Evolutionary conservation across 2,113 vertebrate species (phyloP), one percentile per base, ranked within the genome.

Genomic region (Cyanoderma ruficeps): DNA sequence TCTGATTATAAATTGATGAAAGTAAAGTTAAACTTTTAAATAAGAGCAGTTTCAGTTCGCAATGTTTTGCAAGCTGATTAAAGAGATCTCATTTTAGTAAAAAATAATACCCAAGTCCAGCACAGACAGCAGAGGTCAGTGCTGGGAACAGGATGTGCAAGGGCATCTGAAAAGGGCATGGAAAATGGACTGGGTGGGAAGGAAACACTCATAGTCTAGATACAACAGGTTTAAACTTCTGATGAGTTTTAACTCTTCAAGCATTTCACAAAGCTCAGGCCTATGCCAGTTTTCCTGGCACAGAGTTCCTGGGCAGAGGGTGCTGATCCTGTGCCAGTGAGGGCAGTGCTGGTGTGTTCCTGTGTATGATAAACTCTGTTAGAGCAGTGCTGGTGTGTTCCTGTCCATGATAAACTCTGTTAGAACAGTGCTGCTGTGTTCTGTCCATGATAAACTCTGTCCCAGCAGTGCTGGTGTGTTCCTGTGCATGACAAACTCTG

Each of bases 1-100:
- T 97, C 98, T 98, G 98, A 98, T 98, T 98, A 98, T 98, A 98
- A 97, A 98, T 98, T 97, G 98, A 98, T 98, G 98, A 98, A 98
- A 98, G 98, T 98, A 96, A 97, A 98, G 98, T 98, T 98, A 97
- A 98, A 98, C 98, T 98, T 98, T 98, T 97, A 98, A 98, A 98
- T 98, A 97, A 97, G 97, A 98, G 95, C 93, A 93, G 94, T 96
- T 98, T 97, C 97, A 87, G 93, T 96, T 98, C 97, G 77, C 98
- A 97, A 97, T 98, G 97, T 98, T 97, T 90, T 97, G 94, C 90
- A 98, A 98, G 96, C 94, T 97, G 97, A 98, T 98, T 97, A 98
- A 98, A 98, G 95, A 87, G 94, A 97, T 88, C 96, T 95, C 14
- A 11, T 87, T 88, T 89, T 61, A 55, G 69, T 69, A 77, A 89